Conservation (phyloP, 2,113 vertebrate genomes). For the Cervus canadensis region DNA sequence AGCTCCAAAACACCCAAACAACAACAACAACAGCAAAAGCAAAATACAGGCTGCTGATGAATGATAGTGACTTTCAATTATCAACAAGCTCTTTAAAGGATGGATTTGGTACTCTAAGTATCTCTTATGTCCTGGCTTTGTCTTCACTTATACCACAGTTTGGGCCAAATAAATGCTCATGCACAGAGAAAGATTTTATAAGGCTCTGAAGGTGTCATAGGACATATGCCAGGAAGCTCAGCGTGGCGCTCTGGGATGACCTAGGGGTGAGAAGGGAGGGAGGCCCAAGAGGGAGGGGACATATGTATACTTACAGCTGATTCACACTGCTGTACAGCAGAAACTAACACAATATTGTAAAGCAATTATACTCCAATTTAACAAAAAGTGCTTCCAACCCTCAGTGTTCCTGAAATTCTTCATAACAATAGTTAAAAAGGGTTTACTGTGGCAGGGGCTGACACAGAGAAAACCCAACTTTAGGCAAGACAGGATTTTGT, state of each 20-base stretch:
- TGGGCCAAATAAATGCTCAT: not conserved
- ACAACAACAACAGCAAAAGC: not conserved
- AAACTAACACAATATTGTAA: not conserved
- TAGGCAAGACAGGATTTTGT: not conserved
- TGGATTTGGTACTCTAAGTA: not conserved
- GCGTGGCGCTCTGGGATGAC: not conserved
- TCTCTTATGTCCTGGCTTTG: not conserved
- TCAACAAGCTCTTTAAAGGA: not conserved
- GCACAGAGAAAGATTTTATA: not conserved
- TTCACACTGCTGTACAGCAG: not conserved
- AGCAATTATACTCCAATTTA: not conserved
- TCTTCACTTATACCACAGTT: not conserved
- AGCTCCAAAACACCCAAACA: not conserved
- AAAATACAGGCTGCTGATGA: not conserved
- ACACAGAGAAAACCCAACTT: not conserved
- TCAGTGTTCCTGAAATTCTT: constrained; percentile 11
- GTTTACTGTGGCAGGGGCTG: not conserved
- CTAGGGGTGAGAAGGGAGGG: not conserved
- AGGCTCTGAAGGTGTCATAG: not conserved
- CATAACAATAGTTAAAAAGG: not conserved
- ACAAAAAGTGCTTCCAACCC: not conserved
- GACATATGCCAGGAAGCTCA: not conserved
- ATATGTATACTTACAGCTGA: not conserved
- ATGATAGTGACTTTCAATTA: not conserved
- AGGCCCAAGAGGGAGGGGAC: not conserved